Evolutionary conservation across 2,888 invertebrate genomes (phyloP), one percentile per base, ranked within the genome.

Genomic region (Dione vanillae): DNA sequence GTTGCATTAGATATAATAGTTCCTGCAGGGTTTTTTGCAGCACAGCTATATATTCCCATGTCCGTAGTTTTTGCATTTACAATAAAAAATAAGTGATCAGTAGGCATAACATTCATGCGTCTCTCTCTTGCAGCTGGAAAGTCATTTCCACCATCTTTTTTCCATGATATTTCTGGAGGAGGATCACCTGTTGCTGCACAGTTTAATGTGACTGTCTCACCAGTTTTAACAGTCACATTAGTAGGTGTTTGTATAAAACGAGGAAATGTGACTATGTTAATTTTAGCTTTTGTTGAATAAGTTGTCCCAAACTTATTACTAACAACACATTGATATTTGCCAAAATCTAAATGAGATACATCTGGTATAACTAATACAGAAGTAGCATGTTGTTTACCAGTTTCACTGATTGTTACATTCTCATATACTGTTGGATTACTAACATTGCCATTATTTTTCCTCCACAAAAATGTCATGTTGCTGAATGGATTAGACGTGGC

Each of bases 61-160:
- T 99, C 99, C 45, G 95, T 95, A 0, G 96, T 95, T 86, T 97
- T 98, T 27, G 97, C 97, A 89, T 97, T 96, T n/a, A 97, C 95
- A 78, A 99, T 99, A 83, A 98, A 97, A 85, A 98, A 97, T 1
- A 97, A 96, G 85, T 98, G 97, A 84, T 99, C 98, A 41, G 96
- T 95, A 0, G 97, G 97, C 95, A 98, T 97, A 59, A 98, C 97
- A 89, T 97, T 97, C 96, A 99, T 97, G 47, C 99, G 94, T 56
- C 98, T 95, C 86, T 99, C 98, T 78, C 97, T 94, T 10, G 99
- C 99, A 7, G 99, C 99, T 9, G 98, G 98, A 86, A 99, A 99
- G 83, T 98, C 97, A 82, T 97, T 96, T 0, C 97, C 97, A n/a
- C 97, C 97, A 90, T 97, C 97, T 88, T 98, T 98, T 80, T 97